Base-by-base conservation (phyloP, 2,888 invertebrate genomes). In the Drosophila paracracens region DNA sequence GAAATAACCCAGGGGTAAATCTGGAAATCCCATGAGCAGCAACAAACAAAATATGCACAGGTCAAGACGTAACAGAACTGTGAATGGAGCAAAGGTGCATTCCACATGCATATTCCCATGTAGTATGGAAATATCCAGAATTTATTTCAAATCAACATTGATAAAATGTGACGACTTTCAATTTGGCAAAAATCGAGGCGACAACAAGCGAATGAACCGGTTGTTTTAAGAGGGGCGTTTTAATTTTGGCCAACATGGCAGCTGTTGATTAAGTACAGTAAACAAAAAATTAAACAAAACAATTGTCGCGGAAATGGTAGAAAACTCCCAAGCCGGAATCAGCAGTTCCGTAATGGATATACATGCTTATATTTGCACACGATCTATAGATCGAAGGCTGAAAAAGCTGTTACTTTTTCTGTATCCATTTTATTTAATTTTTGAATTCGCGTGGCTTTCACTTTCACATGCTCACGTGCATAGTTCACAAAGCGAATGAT, bases 331-430 rank as follows among this genome's bases (percentile, higher is more conserved):
- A 46, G 65, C 36, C 64, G 57, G 74, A 74, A 78, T 57, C 43
- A 62, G 43, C 76, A 78, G 73, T 81, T 79, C 77, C 78, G 81
- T 69, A 73, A 66, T 65, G 60, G 62, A 58, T 66, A 66, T 51
- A 35, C 29, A 31, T 33, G 38, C 27, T 16, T 50, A 50, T 27
- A 27, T 50, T 50, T 36, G 27, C 29, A n/a, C n/a, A n/a, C 10
- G 27, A n/a, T 35, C 25, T 40, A 27, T 51, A 63, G 53, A 66
- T 38, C 57, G 53, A 79, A 81, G 79, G 81, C 63, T 69, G 46
- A 35, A 36, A n/a, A 63, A 58, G 50, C 29, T 43, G 71, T 54
- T 13, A 21, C 35, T 54, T 54, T 54, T 54, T 11, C 25, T n/a
- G n/a, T 38, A 46, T 46, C 2, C 16, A 25, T 46, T 46, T 46